phyloP scores from a whole-genome alignment of 2,797 vertebrate species.

The Tachyglossus aculeatus region DNA sequence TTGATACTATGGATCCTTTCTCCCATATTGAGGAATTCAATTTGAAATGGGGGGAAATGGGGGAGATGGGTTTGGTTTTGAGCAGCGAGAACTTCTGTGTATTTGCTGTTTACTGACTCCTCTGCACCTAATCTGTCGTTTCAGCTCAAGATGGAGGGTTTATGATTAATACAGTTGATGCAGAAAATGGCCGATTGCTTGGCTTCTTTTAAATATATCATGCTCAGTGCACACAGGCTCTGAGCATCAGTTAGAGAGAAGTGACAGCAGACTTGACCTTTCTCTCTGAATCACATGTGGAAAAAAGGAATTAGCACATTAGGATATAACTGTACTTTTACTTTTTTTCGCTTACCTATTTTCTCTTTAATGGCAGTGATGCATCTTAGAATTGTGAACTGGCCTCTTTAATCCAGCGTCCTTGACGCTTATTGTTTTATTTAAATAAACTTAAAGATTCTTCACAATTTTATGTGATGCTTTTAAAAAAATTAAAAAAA shows the following conservation, averaged over 20 bases:
- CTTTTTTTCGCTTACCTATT: slow-evolving; percentile 60
- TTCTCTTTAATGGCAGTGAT: slow-evolving; percentile 49
- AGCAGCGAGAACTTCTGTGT: slow-evolving; percentile 45
- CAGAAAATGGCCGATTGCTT: slow-evolving; percentile 74
- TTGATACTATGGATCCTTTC: background rate
- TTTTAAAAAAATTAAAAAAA: slow-evolving; percentile 50
- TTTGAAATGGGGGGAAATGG: slow-evolving; percentile 25
- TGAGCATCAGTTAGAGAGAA: slow-evolving; percentile 70
- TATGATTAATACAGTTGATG: slow-evolving; percentile 67
- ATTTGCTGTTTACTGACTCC: slow-evolving; percentile 51
- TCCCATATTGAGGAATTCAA: background rate
- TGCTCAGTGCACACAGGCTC: slow-evolving; percentile 65
- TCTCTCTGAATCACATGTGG: slow-evolving; percentile 55
- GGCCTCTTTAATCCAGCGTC: no score
- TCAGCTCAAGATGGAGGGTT: slow-evolving; percentile 74
- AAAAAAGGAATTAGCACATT: slow-evolving; percentile 65
- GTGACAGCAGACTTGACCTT: slow-evolving; percentile 78
- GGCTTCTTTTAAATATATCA: slow-evolving; percentile 69
- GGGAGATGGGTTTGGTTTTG: background rate
- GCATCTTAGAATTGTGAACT: slow-evolving; percentile 56
- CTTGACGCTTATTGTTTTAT: slow-evolving; percentile 48
- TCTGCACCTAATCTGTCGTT: slow-evolving; percentile 45
- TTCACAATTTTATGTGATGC: slow-evolving; percentile 4
- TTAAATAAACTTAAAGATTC: slow-evolving; percentile 57
- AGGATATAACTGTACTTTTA: slow-evolving; percentile 47